Conservation (phyloP, 2,888 invertebrate genomes). For the Pristionchus arcanus region DNA sequence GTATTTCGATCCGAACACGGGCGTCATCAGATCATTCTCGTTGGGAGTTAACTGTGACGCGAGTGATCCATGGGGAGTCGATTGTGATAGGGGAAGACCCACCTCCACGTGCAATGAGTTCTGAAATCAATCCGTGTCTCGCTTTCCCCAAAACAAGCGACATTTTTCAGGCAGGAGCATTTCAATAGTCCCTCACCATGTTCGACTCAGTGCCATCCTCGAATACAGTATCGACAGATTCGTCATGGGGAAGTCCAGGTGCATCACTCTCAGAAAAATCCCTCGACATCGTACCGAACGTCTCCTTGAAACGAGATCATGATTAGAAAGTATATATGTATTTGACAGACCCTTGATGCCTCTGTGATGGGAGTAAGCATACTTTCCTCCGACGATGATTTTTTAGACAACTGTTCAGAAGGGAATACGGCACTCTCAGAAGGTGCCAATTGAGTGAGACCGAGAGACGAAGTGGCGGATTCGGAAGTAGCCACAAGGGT, state of each 20-base stretch:
- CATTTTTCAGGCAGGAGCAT: too few species aligned
- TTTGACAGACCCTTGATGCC: slow-evolving; percentile 12
- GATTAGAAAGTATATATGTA: neutral
- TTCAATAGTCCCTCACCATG: neutral
- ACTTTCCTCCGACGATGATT: neutral
- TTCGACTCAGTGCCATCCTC: neutral
- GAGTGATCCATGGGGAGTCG: too few species aligned
- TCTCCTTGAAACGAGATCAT: neutral
- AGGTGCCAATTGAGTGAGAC: neutral
- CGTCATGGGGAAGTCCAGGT: neutral
- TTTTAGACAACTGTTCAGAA: neutral
- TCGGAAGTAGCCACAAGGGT: neutral
- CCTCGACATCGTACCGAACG: neutral
- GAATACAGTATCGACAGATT: neutral
- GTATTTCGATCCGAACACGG: too few species aligned
- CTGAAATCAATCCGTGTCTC: too few species aligned
- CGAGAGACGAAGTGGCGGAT: neutral
- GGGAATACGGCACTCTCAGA: neutral
- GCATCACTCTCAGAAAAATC: neutral
- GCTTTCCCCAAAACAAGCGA: too few species aligned
- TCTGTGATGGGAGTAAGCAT: slow-evolving; percentile 45
- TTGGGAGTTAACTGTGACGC: too few species aligned
- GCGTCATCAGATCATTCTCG: too few species aligned
- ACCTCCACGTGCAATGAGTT: too few species aligned
- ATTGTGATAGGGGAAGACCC: too few species aligned